Base-by-base conservation (phyloP, 1,140 invertebrate species). In the Heliconius hewitsoni region DNA sequence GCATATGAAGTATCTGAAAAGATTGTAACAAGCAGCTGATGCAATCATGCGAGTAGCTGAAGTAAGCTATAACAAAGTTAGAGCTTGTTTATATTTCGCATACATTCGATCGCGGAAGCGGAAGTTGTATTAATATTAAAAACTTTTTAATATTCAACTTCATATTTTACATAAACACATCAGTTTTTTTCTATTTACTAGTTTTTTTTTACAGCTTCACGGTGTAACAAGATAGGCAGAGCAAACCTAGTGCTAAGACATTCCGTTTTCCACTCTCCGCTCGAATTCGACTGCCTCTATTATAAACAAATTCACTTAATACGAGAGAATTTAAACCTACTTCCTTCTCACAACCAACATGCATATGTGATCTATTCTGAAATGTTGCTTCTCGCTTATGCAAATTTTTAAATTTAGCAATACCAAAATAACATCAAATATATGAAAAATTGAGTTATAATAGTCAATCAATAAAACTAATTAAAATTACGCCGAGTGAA, bases 391-490 rank as follows among this genome's bases (percentile, higher is more conserved):
- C 11, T 46, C 42, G 13, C 4, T 46, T 11, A 1, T 16, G 4
- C 16, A 4, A 46, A 1, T 1, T 46, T 16, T 5, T 5, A 16
- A 46, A 46, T 46, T 16, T 8, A 1, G 34, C 34, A 37, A 37
- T 37, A 46, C 42, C 13, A 46, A 46, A 46, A 46, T 16, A 46
- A 4, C 16, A 13, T 4, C 42, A 46, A 46, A 46, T 16, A 46
- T 11, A 6, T 8, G 42, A 70, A 34, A 71, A 76, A 76, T 71
- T 60, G 34, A 73, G 46, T 73, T 30, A 55, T 73, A 39, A 78
- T 73, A 73, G 50, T 57, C 71, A 55, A 50, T 57, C 50, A 72
- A 78, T 78, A 73, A 73, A 78, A 78, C 55, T 66, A 78, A 78
- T 78, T 73, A 73, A 73, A 71, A 37, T 78, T 57, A n/a, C 57